Percentiles rank a stretch among this genome's conserved stretches.
These are phyloP conservation scores for Leistus spinibarbis DNA, from an alignment of 2,888 invertebrate species.

Conservation along the genomic window DNA sequence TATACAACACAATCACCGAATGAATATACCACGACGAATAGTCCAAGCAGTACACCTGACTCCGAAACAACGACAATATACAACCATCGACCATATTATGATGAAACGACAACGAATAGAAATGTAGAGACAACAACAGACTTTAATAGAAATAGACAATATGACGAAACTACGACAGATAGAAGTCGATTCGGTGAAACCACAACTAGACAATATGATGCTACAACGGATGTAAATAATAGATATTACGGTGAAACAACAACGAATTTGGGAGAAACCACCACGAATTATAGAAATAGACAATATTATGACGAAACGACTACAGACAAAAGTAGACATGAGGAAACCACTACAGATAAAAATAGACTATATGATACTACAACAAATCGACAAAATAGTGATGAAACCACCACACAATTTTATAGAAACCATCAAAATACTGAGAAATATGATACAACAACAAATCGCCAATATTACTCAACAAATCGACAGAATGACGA, in stretches of 20 bases:
- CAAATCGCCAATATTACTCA: not conserved
- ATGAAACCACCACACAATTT: not conserved
- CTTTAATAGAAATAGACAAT: conserved; percentile 19
- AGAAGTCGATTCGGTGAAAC: conserved; percentile 14
- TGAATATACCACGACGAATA: conserved; percentile 23
- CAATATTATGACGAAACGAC: not conserved
- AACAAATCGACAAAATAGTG: not conserved
- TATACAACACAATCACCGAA: conserved; percentile 46
- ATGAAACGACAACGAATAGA: not conserved
- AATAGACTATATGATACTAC: not conserved
- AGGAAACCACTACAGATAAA: not conserved
- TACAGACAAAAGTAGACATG: not conserved
- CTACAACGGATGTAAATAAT: not conserved
- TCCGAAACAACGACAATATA: conserved; percentile 31
- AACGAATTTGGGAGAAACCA: not conserved
- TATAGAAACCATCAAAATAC: not conserved
- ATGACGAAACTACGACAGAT: conserved; percentile 36
- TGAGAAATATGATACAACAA: not conserved
- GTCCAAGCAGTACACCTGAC: conserved; percentile 27
- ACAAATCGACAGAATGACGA: not conserved
- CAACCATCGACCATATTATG: conserved; percentile 26
- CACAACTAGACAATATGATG: not conserved
- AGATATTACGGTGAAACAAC: not conserved
- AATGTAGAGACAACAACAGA: conserved; percentile 38
- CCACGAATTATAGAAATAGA: not conserved